Base-by-base conservation (phyloP, 1,140 invertebrate species). In the Ostrea edulis region DNA sequence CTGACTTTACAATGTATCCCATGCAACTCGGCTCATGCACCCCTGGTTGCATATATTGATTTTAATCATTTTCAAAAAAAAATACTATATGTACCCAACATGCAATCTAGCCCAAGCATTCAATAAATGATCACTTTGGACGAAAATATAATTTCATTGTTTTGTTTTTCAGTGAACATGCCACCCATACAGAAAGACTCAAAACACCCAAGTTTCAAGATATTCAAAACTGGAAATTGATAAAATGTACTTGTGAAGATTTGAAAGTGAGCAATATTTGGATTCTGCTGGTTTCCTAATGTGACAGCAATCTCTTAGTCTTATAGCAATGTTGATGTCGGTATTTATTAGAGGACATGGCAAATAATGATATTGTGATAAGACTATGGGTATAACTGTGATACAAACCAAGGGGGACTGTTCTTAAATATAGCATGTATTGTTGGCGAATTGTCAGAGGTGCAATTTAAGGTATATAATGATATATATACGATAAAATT, bases 401-500 rank as follows among this genome's bases (percentile, higher is more conserved):
- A 77, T 77, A 77, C 68, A 14, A 17, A 7, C 25, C 29, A 77
- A 77, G 29, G 22, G 22, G 68, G 68, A 77, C 68, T 77, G 68
- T 77, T 77, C 22, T 77, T 77, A 29, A 77, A 11, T 25, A 77
- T 35, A 22, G 25, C 68, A 77, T 77, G 68, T 77, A 62, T 35
- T 9, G 25, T 29, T 29, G 29, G 8, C 29, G 7, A 29, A 29
- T 14, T 77, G 68, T 9, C 29, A 35, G 29, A 29, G 68, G 22
- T 29, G 68, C 68, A 77, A 77, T 77, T 35, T 14, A 17, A 77
- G 22, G 68, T 29, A 77, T 77, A 77, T 77, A 25, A 35, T 77
- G 35, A 44, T 44, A 44, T 44, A 44, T 77, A 77, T 77, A 77
- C 25, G 14, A 77, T 77, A 77, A 77, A 77, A 77, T 35, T 77